Conservation (phyloP, 2,888 invertebrate genomes). For the Cerastis rubricosa region DNA sequence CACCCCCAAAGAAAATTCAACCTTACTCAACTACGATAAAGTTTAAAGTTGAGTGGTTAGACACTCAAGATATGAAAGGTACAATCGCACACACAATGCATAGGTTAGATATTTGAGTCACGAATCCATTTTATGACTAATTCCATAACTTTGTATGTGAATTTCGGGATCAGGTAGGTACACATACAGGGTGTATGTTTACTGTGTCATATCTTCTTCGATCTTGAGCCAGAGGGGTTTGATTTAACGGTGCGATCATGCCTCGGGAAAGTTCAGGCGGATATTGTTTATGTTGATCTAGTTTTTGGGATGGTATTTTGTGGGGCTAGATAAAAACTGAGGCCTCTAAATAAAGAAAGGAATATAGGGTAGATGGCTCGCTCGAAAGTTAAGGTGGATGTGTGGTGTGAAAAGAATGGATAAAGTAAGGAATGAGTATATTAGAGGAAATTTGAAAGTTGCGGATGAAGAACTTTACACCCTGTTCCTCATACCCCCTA, state of each 20-base stretch:
- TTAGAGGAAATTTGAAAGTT: too few species aligned
- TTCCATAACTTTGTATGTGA: constrained; percentile 91
- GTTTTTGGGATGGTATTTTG: constrained; percentile 47
- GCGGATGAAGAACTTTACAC: too few species aligned
- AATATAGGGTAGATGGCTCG: not conserved
- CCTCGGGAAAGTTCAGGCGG: constrained; percentile 65
- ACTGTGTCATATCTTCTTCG: constrained; percentile 83
- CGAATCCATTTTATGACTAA: constrained; percentile 91
- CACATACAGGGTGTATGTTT: constrained; percentile 79
- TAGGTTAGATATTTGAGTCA: constrained; percentile 90
- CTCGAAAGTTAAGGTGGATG: too few species aligned
- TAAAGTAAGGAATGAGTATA: too few species aligned
- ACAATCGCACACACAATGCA: constrained; percentile 73
- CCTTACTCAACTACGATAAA: not conserved
- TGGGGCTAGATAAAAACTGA: constrained; percentile 1
- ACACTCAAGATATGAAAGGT: constrained; percentile 53
- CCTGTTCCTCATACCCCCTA: too few species aligned
- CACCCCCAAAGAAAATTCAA: constrained; percentile 35
- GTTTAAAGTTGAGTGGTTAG: constrained; percentile 47
- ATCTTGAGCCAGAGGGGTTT: constrained; percentile 79
- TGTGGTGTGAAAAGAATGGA: too few species aligned
- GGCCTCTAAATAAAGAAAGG: not conserved
- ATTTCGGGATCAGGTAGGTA: constrained; percentile 88
- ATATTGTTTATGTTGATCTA: constrained; percentile 62
- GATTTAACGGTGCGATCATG: constrained; percentile 81